Conservation (phyloP, 2,797 vertebrate species). For the Dryobates pubescens region DNA sequence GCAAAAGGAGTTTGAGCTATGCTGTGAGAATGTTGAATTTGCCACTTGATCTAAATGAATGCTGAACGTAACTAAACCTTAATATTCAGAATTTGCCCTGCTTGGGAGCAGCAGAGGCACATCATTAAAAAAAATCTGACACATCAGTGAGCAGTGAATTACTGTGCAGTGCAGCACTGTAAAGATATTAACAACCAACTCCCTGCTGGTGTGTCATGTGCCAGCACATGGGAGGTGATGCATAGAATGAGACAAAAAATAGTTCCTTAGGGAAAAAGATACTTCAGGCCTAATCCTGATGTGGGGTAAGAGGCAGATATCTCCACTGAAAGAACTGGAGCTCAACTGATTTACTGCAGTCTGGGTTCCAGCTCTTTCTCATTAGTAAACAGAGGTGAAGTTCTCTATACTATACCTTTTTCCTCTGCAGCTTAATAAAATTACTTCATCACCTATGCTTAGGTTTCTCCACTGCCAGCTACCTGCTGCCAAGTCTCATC, state of each 20-base stretch:
- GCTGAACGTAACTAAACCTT: neutral
- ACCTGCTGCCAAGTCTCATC: neutral
- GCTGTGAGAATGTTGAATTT: neutral
- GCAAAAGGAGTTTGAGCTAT: neutral
- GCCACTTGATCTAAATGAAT: neutral
- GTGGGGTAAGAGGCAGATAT: neutral
- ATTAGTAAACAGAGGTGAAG: neutral
- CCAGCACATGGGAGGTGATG: neutral
- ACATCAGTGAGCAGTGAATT: neutral
- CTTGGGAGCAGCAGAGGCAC: neutral
- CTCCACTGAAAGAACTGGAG: neutral
- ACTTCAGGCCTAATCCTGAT: neutral
- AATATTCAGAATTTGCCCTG: neutral
- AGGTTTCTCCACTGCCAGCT: neutral
- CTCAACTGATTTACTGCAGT: neutral
- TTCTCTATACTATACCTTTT: neutral
- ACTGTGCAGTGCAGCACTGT: neutral
- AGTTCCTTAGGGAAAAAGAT: neutral
- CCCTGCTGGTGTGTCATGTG: neutral
- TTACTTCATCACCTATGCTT: neutral
- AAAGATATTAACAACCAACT: neutral
- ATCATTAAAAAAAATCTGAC: constrained; percentile 15
- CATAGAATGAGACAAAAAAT: neutral
- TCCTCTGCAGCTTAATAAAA: neutral
- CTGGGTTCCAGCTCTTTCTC: neutral